Evolutionary conservation across 92 coral and sea anemone genomes (phyloP).

Genomic region (Pocillopora grandis): DNA sequence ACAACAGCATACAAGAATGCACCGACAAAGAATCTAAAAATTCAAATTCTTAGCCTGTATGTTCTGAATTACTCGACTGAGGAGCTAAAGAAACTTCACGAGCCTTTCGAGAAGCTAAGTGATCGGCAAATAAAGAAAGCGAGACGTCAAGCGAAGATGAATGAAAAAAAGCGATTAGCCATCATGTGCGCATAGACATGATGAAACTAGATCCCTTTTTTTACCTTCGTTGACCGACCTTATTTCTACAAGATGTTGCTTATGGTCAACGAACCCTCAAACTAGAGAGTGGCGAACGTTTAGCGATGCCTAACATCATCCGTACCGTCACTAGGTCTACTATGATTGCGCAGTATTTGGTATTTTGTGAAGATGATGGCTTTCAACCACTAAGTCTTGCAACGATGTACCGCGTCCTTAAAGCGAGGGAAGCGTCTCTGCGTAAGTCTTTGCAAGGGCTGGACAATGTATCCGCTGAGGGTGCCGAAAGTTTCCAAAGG

Average conservation of each 20-base stretch:
- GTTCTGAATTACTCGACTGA: no score
- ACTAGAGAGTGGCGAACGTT: slow-evolving; percentile 34
- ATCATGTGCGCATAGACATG: slow-evolving; percentile 14
- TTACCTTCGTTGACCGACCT: slow-evolving; percentile 25
- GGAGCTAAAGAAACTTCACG: no score
- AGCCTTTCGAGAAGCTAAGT: no score
- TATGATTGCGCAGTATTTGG: slow-evolving; percentile 39
- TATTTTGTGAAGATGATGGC: slow-evolving; percentile 25
- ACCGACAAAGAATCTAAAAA: no score
- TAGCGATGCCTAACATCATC: slow-evolving; percentile 43
- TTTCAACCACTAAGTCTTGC: slow-evolving; percentile 18
- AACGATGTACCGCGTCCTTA: slow-evolving; percentile 6
- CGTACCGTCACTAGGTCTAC: slow-evolving; percentile 47
- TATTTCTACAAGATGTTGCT: not conserved
- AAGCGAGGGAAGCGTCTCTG: slow-evolving; percentile 12
- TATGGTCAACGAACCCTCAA: slow-evolving; percentile 11
- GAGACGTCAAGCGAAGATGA: no score
- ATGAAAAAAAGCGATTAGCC: no score
- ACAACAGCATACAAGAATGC: no score
- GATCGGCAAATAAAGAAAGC: no score
- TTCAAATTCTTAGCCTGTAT: no score
- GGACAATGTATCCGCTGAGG: slow-evolving; percentile 25
- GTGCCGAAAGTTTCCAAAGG: slow-evolving; percentile 26
- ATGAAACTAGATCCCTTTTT: slow-evolving; percentile 30
- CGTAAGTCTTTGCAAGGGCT: no score